phyloP scores from a whole-genome alignment of 2,888 invertebrate genomes.

The Pollenia labialis region DNA sequence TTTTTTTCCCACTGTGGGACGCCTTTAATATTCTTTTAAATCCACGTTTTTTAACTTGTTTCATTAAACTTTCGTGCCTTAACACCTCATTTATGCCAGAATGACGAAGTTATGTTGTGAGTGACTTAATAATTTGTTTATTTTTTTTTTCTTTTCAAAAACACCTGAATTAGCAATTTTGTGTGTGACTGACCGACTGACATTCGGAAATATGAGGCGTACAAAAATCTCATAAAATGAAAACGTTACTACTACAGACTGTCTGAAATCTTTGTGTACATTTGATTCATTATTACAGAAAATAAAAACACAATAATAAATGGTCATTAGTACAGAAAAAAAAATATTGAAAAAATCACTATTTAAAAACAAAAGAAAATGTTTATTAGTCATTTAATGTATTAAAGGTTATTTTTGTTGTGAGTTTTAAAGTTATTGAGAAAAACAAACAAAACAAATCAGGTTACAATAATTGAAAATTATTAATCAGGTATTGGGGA shows the following conservation, averaged over 20 bases:
- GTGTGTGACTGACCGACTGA: slow-evolving; percentile 40
- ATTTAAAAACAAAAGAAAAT: slow-evolving; percentile 50
- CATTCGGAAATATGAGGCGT: slow-evolving; percentile 58
- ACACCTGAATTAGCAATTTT: slow-evolving; percentile 62
- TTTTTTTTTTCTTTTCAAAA: slow-evolving; percentile 28
- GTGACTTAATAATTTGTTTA: background rate
- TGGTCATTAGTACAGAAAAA: slow-evolving; percentile 40
- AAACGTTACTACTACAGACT: slow-evolving; percentile 23
- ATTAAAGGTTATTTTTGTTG: slow-evolving; percentile 34
- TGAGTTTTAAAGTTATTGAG: background rate
- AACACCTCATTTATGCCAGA: background rate
- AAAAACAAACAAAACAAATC: slow-evolving; percentile 32
- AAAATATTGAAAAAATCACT: slow-evolving; percentile 21
- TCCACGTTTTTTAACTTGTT: no score
- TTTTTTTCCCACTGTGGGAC: no score
- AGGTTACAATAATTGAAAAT: slow-evolving; percentile 47
- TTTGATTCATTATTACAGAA: slow-evolving; percentile 42
- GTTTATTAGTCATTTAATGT: slow-evolving; percentile 54
- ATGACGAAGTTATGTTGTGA: background rate
- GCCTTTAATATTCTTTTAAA: no score
- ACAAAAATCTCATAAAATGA: slow-evolving; percentile 38
- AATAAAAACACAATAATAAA: slow-evolving; percentile 21
- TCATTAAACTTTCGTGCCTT: no score
- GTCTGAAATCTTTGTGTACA: slow-evolving; percentile 46
- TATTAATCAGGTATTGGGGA: slow-evolving; percentile 7